These are phyloP conservation scores for Acridotheres tristis DNA, from an alignment of 2,797 vertebrate species.

Conservation along the genomic window DNA sequence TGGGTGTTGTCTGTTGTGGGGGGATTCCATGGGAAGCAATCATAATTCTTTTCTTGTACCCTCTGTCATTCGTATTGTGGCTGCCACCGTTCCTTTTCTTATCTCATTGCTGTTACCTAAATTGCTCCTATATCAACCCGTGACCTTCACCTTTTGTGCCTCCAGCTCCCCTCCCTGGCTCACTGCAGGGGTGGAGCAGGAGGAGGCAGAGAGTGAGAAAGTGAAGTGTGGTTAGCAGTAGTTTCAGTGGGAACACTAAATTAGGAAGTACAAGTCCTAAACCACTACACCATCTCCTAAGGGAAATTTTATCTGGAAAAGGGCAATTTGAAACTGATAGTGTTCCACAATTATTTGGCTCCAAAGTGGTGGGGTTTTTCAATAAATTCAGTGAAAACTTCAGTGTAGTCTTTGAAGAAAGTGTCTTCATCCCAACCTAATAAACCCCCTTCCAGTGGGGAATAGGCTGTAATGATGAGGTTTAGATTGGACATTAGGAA, in stretches of 20 bases:
- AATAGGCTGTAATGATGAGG: neutral
- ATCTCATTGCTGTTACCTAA: neutral
- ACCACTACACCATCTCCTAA: neutral
- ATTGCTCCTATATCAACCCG: neutral
- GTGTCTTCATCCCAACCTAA: neutral
- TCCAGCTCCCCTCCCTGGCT: neutral
- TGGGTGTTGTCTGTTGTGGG: too few species aligned
- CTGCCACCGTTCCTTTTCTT: neutral
- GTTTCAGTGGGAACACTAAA: neutral
- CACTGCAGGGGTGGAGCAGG: too few species aligned
- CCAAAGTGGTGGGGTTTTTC: neutral
- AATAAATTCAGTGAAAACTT: neutral
- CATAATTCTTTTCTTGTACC: neutral
- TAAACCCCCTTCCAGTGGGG: neutral
- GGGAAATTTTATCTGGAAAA: neutral
- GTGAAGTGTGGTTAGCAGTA: neutral
- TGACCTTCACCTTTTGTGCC: neutral
- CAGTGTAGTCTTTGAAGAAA: neutral
- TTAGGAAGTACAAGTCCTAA: neutral
- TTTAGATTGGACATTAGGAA: neutral
- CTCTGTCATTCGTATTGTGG: neutral
- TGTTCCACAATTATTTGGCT: neutral
- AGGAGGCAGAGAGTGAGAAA: neutral
- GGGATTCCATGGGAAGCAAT: rapidly evolving
- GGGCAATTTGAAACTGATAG: neutral